Base-by-base conservation (phyloP, 2,797 vertebrate genomes). In the Octomys mimax region DNA sequence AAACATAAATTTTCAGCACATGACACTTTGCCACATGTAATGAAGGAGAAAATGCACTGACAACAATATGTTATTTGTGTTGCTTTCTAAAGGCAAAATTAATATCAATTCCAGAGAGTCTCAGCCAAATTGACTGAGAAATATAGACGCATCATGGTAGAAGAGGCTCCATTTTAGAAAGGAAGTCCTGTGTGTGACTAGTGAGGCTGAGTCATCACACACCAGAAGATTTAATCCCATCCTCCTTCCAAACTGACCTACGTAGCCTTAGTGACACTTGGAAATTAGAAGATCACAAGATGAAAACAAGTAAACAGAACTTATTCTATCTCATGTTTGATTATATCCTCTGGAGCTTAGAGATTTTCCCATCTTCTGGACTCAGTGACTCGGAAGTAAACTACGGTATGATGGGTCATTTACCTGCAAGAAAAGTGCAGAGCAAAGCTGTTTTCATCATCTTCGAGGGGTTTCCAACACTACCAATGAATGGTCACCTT, bases 71-170 rank as follows among this genome's bases (percentile, higher is more conserved):
- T 77, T 24, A 57, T 87, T 52, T 46, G 10, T 70, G 2, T 62
- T 36, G 42, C 9, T 71, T 33, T 73, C 18, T 73, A 73, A 84
- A 80, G 10, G 28, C 28, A 84, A 92, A 83, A 68, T 88, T 57
- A 61, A 1, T 61, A 59, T 68, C 66, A 77, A 11, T 18, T 82
- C 6, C 31, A 70, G 10, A 5, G 22, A 85, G 14, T 64, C 26
- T 71, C 28, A 64, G 46, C 24, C 1, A 85, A 79, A 80, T 36
- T 79, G n/a, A 46, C 21, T 36, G 33, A 46, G 6, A 46, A 57
- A 4, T 75, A 68, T 61, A 68, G 28, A 21, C 22, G 14, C 4
- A 49, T 82, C 82, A 39, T 24, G 7, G 31, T 83, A 83, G 5
- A 42, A 36, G 22, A 49, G 31, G 1, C 12, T 85, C 24, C 5